These are phyloP conservation scores for Myotis daubentonii DNA, from an alignment of 2,797 vertebrate species.

Conservation along the genomic window DNA sequence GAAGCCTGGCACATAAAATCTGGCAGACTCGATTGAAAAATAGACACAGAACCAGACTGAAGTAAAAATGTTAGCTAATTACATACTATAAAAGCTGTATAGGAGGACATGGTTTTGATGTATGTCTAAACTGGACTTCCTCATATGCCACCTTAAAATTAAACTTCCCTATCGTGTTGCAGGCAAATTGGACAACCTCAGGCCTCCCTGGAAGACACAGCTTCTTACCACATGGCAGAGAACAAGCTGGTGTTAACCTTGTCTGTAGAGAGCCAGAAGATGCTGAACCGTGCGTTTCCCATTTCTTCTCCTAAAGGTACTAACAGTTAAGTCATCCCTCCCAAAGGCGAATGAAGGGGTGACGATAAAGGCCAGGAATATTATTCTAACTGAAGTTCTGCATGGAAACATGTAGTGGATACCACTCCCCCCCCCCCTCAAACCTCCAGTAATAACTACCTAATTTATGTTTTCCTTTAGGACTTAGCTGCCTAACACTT, in stretches of 20 bases:
- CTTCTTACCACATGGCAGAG: background rate
- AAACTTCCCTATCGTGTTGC: background rate
- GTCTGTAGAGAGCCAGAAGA: background rate
- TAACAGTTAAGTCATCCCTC: background rate
- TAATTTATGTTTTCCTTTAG: background rate
- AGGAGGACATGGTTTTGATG: background rate
- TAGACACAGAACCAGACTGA: background rate
- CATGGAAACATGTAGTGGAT: background rate
- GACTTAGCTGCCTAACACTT: background rate
- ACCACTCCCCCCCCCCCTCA: fast-evolving
- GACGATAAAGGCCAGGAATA: background rate
- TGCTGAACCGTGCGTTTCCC: background rate
- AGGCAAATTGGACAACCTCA: background rate
- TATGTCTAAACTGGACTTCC: background rate
- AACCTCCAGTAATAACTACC: background rate
- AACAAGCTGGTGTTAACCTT: background rate
- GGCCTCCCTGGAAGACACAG: background rate
- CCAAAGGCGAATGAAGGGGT: background rate
- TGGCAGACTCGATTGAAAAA: slow-evolving; percentile 1
- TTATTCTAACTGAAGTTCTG: background rate
- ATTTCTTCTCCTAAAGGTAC: background rate
- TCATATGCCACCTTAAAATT: background rate
- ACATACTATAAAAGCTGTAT: background rate
- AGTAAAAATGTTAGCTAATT: background rate
- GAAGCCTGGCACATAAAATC: background rate